Base-by-base conservation (phyloP, 2,797 vertebrate genomes). In the Myotis pilosus region DNA sequence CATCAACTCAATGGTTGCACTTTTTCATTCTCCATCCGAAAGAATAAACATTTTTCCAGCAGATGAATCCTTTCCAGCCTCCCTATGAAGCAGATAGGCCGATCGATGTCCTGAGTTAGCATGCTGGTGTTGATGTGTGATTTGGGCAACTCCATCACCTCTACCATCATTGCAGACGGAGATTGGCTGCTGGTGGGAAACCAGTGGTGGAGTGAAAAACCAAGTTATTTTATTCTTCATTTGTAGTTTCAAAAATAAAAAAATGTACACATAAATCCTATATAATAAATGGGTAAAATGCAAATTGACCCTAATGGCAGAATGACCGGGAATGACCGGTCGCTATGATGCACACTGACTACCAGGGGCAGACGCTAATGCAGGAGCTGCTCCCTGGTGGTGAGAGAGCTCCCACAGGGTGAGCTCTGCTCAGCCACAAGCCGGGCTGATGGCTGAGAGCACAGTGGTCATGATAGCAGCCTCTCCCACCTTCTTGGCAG, bases 41-140 rank as follows among this genome's bases (percentile, higher is more conserved):
- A 99, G 96, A 1, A 99, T 98, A 93, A 99, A 98, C 1, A 98
- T 97, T 91, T 98, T 99, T 28, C 99, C 99, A 1, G 97, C 97
- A 0, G 99, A 86, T 99, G 98, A 53, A 99, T 98, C 99, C 99
- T 99, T 49, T 99, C 98, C 36, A 99, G 98, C 0, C 98, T 98
- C 2, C 99, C 99, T 11, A 99, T 98, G 81, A 99, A 99, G 97
- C 99, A 99, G 8, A 99, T 99, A 0, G 99, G 97, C 71, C 88
- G 93, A 91, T 97, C 98, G 4, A 98, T 98, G 96, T 98, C 94
- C 97, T 99, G 99, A 25, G 98, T 92, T 19, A 99, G 81, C 98
- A 99, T 98, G 0, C 98, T 98, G 1, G 98, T 96, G 66, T 98
- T 99, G 66, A 99, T 97, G 82, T 99, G 98, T 0, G 91, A 57